Evolutionary conservation across 1,140 invertebrate species (phyloP).

Genomic region (Eupeodes corollae): DNA sequence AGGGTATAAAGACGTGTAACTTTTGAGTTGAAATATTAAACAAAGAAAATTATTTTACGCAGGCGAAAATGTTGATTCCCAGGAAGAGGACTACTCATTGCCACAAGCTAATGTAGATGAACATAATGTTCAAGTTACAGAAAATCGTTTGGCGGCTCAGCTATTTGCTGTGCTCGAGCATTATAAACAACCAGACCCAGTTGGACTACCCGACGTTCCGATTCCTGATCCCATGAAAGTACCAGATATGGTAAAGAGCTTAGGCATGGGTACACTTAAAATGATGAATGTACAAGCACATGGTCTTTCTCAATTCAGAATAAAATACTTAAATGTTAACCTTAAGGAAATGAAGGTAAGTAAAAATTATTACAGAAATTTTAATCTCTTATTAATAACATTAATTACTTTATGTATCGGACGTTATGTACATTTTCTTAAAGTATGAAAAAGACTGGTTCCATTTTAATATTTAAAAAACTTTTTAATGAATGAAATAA

Average conservation of each 20-base stretch:
- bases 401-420: too few relatives aligned
- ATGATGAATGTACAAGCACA: slow-evolving; percentile 59
- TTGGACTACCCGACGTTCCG: slow-evolving; percentile 61
- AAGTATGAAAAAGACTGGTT: not conserved
- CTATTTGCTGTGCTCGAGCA: slow-evolving; percentile 63
- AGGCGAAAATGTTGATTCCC: too few relatives aligned
- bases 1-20: too few relatives aligned
- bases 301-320: slow-evolving; percentile 66
- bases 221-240: slow-evolving; percentile 68
- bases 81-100: too few relatives aligned
- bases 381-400: too few relatives aligned
- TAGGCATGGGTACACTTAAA: slow-evolving; percentile 56
- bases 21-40: too few relatives aligned
- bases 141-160: slow-evolving; percentile 57
- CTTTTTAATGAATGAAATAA: too few relatives aligned
- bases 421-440: not conserved
- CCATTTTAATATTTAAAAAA: too few relatives aligned
- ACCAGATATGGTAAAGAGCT: slow-evolving; percentile 61
- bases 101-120: slow-evolving; percentile 12
- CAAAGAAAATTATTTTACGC: too few relatives aligned
- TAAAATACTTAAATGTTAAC: slow-evolving; percentile 52
- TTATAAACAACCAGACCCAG: slow-evolving; percentile 66
- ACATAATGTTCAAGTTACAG: slow-evolving; percentile 35
- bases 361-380: not conserved
- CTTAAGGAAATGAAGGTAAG: slow-evolving; percentile 54